These are phyloP conservation scores for Etheostoma perlongum DNA, from an alignment of 2,797 vertebrate genomes.

Conservation along the genomic window DNA sequence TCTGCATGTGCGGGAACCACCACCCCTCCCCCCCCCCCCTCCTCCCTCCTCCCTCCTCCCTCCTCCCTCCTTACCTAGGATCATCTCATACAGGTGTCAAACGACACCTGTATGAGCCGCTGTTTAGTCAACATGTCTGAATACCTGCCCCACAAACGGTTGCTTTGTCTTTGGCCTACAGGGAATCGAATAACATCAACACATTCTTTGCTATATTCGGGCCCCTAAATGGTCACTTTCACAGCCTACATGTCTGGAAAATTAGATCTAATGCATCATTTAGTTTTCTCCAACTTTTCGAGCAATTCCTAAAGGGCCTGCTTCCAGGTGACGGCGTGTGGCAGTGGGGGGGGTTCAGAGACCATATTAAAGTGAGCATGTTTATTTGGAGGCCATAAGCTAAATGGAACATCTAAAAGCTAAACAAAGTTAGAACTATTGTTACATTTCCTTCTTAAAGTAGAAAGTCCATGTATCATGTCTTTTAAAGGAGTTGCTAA, in stretches of 20 bases:
- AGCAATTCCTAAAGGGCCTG: not conserved
- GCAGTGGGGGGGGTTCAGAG: not conserved
- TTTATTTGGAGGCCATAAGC: not conserved
- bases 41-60: not conserved
- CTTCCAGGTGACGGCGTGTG: not conserved
- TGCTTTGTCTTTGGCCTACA: not conserved
- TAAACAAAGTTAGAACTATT: not conserved
- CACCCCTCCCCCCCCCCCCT: not conserved
- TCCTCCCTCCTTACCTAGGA: not conserved
- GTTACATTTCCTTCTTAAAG: not conserved
- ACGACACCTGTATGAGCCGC: slow-evolving; percentile 46
- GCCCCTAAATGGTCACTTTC: not conserved
- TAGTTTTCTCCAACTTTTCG: not conserved
- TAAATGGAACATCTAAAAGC: not conserved
- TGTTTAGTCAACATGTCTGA: slow-evolving; percentile 56
- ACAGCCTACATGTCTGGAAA: not conserved
- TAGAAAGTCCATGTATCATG: not conserved
- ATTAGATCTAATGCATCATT: not conserved
- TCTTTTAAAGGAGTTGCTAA: slow-evolving; percentile 26
- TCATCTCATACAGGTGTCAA: slow-evolving; percentile 54
- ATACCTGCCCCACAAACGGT: slow-evolving; percentile 5
- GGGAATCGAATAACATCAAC: not conserved
- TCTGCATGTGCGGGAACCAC: slow-evolving; percentile 20
- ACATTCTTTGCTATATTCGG: not conserved
- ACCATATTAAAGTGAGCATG: not conserved